Conservation (phyloP, 1,140 invertebrate species). For the Cepaea nemoralis region DNA sequence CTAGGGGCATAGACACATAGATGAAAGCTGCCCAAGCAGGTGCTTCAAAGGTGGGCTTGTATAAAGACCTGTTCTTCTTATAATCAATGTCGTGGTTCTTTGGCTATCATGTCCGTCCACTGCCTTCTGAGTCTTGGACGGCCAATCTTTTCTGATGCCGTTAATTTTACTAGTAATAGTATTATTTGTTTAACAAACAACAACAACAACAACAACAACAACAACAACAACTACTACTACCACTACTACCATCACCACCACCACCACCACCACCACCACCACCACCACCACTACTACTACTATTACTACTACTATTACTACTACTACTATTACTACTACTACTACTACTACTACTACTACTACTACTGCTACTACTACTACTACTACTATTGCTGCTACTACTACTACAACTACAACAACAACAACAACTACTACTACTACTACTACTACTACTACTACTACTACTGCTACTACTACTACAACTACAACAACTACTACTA, state of each 20-base stretch:
- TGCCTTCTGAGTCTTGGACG: no score
- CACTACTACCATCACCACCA: neutral
- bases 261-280: neutral
- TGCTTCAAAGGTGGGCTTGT: no score
- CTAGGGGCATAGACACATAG: no score
- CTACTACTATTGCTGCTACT: no score
- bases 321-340: neutral
- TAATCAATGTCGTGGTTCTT: no score
- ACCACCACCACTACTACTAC: neutral
- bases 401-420: no score
- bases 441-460: neutral
- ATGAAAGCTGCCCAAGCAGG: no score
- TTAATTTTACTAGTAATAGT: no score
- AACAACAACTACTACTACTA: no score
- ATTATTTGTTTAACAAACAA: neutral
- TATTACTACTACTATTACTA: neutral
- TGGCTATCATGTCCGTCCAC: no score
- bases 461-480: neutral
- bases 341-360: constrained; percentile 17
- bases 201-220: neutral
- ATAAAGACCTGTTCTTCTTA: no score
- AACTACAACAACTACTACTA: neutral
- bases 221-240: constrained; percentile 17
- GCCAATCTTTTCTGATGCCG: no score
- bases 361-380: constrained; percentile 20